Base-by-base conservation (phyloP, 2,113 vertebrate species). In the Promerops cafer region DNA sequence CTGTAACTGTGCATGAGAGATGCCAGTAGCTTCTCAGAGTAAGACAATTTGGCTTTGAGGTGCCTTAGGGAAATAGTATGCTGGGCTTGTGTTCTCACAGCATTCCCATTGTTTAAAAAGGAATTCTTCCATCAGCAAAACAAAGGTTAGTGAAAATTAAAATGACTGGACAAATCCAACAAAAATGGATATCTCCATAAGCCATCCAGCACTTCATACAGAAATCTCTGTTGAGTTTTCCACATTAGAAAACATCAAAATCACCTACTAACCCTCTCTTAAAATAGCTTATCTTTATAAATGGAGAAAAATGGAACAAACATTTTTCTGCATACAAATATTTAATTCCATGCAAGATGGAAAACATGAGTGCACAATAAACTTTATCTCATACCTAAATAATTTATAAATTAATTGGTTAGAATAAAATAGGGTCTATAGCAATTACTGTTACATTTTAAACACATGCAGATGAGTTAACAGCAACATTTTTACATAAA, bases 381-480 rank as follows among this genome's bases (percentile, higher is more conserved):
- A 93, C 80, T 86, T 97, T 80, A 86, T 82, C 95, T 87, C 70
- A 94, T 97, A 96, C 61, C 91, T 89, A 96, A 96, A 95, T 94
- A 79, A 89, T 83, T 72, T 88, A 83, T 96, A 96, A 96, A 94
- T 87, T 89, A 96, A 97, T 83, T 71, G 3, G 1, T 83, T 81
- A 94, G 93, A 97, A 96, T 70, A 94, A 97, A 96, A 89, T 79
- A 92, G 45, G 76, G 91, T 89, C 74, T 93, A 91, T 37, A 91
- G 92, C 92, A 88, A 87, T 94, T 94, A 94, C 17, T 71, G 90
- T 53, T 94, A 95, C 66, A 91, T 83, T 97, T 96, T 96, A 94
- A 96, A 96, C 97, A 97, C 90, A 89, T 98, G 96, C 90, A 98
- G 88, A 95, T 96, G 94, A 96, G 78, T 96, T 75, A 96, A 97